Evolutionary conservation across 2,113 vertebrate genomes (phyloP).

Genomic region (Cyrtonyx montezumae): DNA sequence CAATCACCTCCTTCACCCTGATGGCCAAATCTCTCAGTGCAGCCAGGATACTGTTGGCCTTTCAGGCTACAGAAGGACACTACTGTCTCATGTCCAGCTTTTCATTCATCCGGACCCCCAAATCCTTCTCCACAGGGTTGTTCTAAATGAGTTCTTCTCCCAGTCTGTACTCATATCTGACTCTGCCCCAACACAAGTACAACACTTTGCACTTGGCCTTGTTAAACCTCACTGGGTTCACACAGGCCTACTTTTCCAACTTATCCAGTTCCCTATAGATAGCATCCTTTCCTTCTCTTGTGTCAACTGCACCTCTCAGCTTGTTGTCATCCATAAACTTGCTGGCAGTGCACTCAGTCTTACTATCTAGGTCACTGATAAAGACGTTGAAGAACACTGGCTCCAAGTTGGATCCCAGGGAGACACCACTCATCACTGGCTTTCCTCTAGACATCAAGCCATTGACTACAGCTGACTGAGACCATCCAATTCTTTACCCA

Average conservation of each 20-base stretch:
- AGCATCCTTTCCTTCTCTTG: neutral
- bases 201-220: neutral
- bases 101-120: neutral
- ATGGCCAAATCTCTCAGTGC: neutral
- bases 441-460: neutral
- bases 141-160: neutral
- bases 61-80: neutral
- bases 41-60: too few species aligned
- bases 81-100: neutral
- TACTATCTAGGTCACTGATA: neutral
- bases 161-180: neutral
- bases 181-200: neutral
- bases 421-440: neutral
- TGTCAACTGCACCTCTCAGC: neutral
- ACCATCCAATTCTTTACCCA: neutral
- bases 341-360: neutral
- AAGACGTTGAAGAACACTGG: neutral
- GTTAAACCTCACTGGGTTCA: neutral
- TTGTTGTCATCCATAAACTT: neutral
- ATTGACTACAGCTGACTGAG: neutral
- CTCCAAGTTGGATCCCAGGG: neutral
- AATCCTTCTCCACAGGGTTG: neutral
- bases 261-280: neutral
- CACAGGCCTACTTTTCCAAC: neutral
- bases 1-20: neutral